Conservation (phyloP, 2,888 invertebrate genomes). For the Chrysotoxum bicinctum region DNA sequence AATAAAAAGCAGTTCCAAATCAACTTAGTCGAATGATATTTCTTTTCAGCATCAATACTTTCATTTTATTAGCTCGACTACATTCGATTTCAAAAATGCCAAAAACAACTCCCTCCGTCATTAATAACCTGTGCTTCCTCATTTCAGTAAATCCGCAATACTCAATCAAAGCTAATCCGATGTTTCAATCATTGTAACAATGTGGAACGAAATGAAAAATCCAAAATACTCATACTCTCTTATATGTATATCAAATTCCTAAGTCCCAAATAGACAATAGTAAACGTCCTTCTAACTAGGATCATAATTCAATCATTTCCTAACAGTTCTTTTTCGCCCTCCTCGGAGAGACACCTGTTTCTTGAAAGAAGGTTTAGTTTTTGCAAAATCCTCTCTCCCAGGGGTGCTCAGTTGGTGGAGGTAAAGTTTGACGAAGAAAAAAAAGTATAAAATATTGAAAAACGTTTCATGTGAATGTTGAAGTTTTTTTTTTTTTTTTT, state of each 20-base stretch:
- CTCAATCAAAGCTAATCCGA: slow-evolving; percentile 66
- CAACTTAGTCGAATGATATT: slow-evolving; percentile 1
- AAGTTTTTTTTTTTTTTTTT: too few relatives aligned
- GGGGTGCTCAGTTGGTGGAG: neutral
- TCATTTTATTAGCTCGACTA: slow-evolving; percentile 14
- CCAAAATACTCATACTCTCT: neutral
- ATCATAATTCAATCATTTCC: slow-evolving; percentile 66
- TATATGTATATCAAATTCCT: neutral
- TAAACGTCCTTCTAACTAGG: slow-evolving; percentile 35
- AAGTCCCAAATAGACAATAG: slow-evolving; percentile 42
- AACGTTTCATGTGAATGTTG: slow-evolving; percentile 46
- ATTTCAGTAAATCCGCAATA: slow-evolving; percentile 50
- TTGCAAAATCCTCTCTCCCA: neutral
- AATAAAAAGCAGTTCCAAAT: slow-evolving; percentile 1
- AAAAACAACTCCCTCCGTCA: slow-evolving; percentile 45
- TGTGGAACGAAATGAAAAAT: slow-evolving; percentile 9
- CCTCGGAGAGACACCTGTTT: slow-evolving; percentile 55
- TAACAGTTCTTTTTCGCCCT: neutral
- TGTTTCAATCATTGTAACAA: slow-evolving; percentile 56
- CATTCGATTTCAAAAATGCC: slow-evolving; percentile 40
- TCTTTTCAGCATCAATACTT: slow-evolving; percentile 2
- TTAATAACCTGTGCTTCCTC: slow-evolving; percentile 41
- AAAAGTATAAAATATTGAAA: slow-evolving; percentile 40
- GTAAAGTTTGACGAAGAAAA: slow-evolving; percentile 10
- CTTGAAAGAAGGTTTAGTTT: neutral